Evolutionary conservation across 2,888 invertebrate genomes (phyloP), one percentile per base, ranked within the genome.

Genomic region (Rhagonycha fulva): DNA sequence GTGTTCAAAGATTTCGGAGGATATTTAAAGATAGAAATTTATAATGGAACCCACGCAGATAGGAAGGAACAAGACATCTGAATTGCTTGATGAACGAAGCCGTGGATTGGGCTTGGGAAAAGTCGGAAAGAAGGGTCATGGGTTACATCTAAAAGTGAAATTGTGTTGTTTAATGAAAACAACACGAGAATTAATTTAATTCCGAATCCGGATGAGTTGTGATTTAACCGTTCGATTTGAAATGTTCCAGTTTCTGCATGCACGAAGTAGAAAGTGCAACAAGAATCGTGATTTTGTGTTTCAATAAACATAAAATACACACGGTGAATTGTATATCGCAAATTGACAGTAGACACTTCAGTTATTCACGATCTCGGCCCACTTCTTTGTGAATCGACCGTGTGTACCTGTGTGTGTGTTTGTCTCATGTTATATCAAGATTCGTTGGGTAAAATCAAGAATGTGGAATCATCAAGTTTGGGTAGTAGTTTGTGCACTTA

Each of bases 251-350:
- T 78, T 78, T 76, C 78, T 78, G 47, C 47, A 75, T 74, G 69
- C 79, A 79, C 78, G 79, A 79, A 76, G 78, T 79, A 79, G 79
- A 79, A 79, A 79, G 79, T 79, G 79, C 79, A 79, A 68, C 74
- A 72, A 72, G 70, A 76, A 67, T 79, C 79, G 79, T 79, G 79
- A 79, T 74, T 78, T 73, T 72, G 76, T 75, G 72, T 63, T 70
- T 76, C 76, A 77, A 79, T 79, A 79, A 79, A 79, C 77, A 76
- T 78, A 76, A 79, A 47, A 79, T 78, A 78, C 74, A 79, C 68
- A 79, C 78, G 72, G 66, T 75, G 75, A 79, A 78, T 76, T 79
- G 79, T 78, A 79, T 78, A 79, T 79, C 76, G 77, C 76, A 79
- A 79, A 79, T 79, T 79, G 79, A 79, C 78, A 76, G 78, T 69